Evolutionary conservation across 2,113 vertebrate genomes (phyloP), one percentile per base, ranked within the genome.

Genomic region (Motacilla tschutschensis): DNA sequence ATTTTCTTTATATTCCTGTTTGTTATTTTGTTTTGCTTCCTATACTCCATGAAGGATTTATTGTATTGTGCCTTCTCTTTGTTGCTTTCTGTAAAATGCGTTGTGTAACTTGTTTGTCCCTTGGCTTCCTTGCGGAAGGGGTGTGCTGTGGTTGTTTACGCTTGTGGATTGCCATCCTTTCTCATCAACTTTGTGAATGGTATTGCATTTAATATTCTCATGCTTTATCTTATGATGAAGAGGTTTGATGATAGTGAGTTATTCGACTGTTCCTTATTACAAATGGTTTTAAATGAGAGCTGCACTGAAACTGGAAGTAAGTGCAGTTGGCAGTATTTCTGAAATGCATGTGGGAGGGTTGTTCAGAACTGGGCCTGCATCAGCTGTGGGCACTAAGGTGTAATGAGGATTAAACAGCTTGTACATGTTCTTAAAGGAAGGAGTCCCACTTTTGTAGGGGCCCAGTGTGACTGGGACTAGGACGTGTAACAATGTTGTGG

Each of bases 91-190:
- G 38, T 67, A 70, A 86, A 77, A 57, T 53, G 59, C 1, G 7
- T 85, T 93, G 69, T 88, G 60, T 86, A 86, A 83, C 31, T 58
- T 89, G 76, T 92, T 94, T 93, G 76, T 92, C 71, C 43, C 57
- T 77, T 43, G 55, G 55, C 62, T 95, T 95, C 83, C 62, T 89
- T 81, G 25, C 22, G 48, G 70, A 70, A 82, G 91, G 90, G 81
- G 87, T 86, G 65, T 89, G 85, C 83, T 87, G 72, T 93, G 25
- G 79, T 87, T 91, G 80, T 91, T 92, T 82, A 66, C 0, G 0
- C 66, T 63, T 71, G 48, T 54, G 69, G 18, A n/a, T 76, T 91
- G 58, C 77, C 17, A 14, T 67, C 47, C 31, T 58, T 85, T 76
- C 44, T 71, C 0, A 0, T 63, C 21, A 40, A 0, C 59, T 81